phyloP scores from a whole-genome alignment of 2,797 vertebrate species.

The Naso thynnoides region DNA sequence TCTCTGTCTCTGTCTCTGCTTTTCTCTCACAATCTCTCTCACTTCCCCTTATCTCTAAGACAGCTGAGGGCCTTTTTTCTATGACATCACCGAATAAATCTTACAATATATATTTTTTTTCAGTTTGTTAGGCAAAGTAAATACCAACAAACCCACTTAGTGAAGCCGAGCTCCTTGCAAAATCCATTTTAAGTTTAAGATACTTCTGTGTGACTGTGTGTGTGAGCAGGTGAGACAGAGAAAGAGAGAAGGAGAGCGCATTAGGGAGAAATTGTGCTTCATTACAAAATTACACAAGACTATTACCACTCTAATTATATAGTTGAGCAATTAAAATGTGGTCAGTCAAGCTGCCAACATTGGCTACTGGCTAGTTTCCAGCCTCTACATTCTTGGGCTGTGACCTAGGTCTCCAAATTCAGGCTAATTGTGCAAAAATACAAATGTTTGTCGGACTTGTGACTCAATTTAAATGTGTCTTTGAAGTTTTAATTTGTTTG shows the following conservation, averaged over 20 bases:
- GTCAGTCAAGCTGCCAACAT: neutral
- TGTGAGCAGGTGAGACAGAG: neutral
- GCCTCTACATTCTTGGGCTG: neutral
- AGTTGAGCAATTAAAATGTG: slow-evolving; percentile 2
- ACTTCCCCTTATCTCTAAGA: neutral
- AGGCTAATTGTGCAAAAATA: slow-evolving; percentile 2
- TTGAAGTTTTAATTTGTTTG: neutral
- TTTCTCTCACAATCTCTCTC: neutral
- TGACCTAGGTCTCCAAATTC: neutral
- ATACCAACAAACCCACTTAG: neutral
- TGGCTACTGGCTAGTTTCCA: neutral
- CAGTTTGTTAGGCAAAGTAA: neutral
- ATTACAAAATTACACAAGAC: neutral
- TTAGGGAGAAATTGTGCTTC: neutral
- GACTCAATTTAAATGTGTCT: neutral
- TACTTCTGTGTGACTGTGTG: neutral
- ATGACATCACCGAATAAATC: neutral
- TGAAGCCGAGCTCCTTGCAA: neutral
- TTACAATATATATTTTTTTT: neutral
- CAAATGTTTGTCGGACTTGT: neutral
- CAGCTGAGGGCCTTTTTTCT: neutral
- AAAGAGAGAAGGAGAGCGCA: neutral
- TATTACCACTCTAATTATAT: neutral
- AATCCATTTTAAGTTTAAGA: neutral
- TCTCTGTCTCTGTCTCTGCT: neutral